phyloP scores from a whole-genome alignment of 1,140 invertebrate genomes.

The Chymomyza costata region DNA sequence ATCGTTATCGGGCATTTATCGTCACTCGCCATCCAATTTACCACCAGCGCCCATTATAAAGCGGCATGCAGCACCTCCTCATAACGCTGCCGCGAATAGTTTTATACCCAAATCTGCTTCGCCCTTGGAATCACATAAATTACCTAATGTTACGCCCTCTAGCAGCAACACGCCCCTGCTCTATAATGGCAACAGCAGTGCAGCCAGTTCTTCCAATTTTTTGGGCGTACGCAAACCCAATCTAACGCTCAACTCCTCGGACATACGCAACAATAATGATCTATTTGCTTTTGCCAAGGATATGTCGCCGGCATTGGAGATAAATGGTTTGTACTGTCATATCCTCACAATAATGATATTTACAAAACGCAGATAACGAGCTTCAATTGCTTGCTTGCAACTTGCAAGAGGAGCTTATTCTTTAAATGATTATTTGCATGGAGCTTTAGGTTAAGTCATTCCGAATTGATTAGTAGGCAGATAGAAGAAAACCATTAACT shows the following conservation, averaged over 20 bases:
- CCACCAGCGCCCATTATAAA: constrained; percentile 64
- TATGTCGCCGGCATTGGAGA: constrained; percentile 56
- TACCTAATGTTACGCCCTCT: constrained; percentile 62
- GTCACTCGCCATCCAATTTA: constrained; percentile 65
- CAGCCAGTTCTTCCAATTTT: constrained; percentile 44
- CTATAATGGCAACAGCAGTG: constrained; percentile 31
- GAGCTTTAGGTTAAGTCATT: no score
- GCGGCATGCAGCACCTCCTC: constrained; percentile 10
- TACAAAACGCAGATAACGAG: no score
- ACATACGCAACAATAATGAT: constrained; percentile 66
- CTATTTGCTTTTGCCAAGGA: constrained; percentile 70
- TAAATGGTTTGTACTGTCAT: constrained; percentile 55
- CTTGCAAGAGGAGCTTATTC: no score
- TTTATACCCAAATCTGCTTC: constrained; percentile 62
- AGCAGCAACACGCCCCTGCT: constrained; percentile 13
- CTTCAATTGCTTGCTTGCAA: no score
- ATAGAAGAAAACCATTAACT: no score
- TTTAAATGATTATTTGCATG: no score
- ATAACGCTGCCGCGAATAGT: constrained; percentile 11
- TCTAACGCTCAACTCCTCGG: constrained; percentile 63
- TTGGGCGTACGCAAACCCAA: constrained; percentile 61
- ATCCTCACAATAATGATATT: no score
- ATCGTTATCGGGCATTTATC: constrained; percentile 30
- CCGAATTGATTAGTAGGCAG: no score
- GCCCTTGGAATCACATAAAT: constrained; percentile 61